Percentiles rank a stretch among this genome's conserved stretches.
These are phyloP conservation scores for Numenius phaeopus DNA, from an alignment of 2,797 vertebrate genomes.

Conservation along the genomic window DNA sequence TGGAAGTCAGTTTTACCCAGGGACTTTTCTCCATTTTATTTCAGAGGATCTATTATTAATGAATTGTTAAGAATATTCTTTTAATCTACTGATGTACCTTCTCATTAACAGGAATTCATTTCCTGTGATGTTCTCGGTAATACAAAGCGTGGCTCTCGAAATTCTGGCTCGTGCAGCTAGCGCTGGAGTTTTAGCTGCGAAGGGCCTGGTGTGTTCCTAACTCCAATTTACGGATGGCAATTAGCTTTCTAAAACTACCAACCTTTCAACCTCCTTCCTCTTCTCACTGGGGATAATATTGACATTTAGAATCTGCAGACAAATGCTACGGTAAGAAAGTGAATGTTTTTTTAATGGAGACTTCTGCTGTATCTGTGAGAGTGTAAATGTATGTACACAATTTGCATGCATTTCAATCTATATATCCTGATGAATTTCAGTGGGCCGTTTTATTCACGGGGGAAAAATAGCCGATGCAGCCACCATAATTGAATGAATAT, in stretches of 20 bases:
- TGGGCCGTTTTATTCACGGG: not conserved
- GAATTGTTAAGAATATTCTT: not conserved
- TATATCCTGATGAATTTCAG: slow-evolving; percentile 31
- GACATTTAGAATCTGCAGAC: slow-evolving; percentile 78
- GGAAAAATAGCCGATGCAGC: not conserved
- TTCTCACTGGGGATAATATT: slow-evolving; percentile 62
- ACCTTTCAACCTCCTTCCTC: slow-evolving; percentile 71
- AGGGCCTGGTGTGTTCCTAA: not conserved
- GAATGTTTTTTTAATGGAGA: slow-evolving; percentile 73
- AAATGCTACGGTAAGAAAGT: slow-evolving; percentile 31
- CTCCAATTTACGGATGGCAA: slow-evolving; percentile 49
- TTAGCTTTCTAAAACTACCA: slow-evolving; percentile 62
- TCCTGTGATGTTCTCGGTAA: not conserved
- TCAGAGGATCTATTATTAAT: slow-evolving; percentile 42
- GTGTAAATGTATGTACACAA: slow-evolving; percentile 23
- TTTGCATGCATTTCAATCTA: slow-evolving; percentile 49
- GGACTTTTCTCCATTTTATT: slow-evolving; percentile 10
- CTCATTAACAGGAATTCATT: not conserved
- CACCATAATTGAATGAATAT: not conserved
- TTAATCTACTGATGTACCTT: not conserved
- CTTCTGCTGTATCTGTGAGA: not conserved
- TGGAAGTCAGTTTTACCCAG: not conserved
- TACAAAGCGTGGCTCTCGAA: not conserved
- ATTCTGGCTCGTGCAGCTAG: not conserved
- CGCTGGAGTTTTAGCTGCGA: not conserved